These are phyloP conservation scores for Butorides virescens DNA, from an alignment of 2,113 vertebrate genomes.

Conservation along the genomic window DNA sequence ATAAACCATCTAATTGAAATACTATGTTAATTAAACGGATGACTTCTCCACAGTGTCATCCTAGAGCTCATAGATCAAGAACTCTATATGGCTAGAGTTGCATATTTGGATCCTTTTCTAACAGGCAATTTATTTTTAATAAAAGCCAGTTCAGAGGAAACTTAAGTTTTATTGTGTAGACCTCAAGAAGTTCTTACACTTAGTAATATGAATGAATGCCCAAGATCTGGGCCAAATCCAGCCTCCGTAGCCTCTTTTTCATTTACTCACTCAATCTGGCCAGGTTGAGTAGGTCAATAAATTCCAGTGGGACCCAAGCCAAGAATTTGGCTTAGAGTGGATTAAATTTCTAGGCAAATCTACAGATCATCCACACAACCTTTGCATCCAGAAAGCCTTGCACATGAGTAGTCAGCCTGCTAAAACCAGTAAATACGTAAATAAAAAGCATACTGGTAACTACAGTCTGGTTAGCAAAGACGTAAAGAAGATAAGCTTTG, in stretches of 20 bases:
- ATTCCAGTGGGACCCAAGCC: constrained; percentile 39
- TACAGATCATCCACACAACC: constrained; percentile 26
- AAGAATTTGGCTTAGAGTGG: constrained; percentile 42
- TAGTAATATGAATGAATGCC: neutral
- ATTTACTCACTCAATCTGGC: constrained; percentile 41
- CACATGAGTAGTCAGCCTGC: neutral
- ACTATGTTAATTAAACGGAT: neutral
- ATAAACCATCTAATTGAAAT: neutral
- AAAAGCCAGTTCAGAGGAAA: neutral
- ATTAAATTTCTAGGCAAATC: constrained; percentile 46
- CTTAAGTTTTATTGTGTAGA: neutral
- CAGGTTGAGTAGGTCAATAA: constrained; percentile 54
- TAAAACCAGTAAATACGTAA: neutral
- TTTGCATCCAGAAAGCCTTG: neutral
- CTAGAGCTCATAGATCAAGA: neutral
- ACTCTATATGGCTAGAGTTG: neutral
- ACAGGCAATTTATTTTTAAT: neutral
- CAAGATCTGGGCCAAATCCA: constrained; percentile 10
- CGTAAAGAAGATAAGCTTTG: neutral
- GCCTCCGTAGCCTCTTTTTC: constrained; percentile 10
- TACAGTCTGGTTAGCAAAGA: neutral
- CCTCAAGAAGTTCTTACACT: neutral
- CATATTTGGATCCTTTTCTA: neutral
- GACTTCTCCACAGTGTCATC: neutral
- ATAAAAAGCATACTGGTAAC: neutral